phyloP scores from a whole-genome alignment of 2,113 vertebrate species.

The Lucifuga dentata region DNA sequence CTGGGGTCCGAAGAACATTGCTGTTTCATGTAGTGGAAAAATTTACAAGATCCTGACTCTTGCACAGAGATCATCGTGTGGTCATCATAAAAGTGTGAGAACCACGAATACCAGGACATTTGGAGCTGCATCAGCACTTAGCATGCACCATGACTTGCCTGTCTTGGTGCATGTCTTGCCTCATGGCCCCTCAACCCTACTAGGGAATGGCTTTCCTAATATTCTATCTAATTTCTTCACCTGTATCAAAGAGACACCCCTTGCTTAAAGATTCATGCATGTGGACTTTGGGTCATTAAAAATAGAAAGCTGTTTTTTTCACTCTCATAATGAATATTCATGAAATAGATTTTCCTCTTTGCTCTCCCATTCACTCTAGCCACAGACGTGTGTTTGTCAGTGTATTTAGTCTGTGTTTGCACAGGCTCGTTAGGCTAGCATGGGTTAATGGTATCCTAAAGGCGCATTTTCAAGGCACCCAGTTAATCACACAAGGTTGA shows the following conservation, averaged over 20 bases:
- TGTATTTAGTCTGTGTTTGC: conserved; percentile 68
- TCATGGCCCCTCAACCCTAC: conserved; percentile 44
- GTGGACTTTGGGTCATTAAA: conserved; percentile 84
- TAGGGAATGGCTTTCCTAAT: conserved; percentile 31
- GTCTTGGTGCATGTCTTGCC: too few relatives aligned
- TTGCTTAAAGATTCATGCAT: conserved; percentile 82
- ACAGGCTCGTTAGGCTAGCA: conserved; percentile 64
- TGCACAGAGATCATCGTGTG: too few relatives aligned
- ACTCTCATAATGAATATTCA: conserved; percentile 81
- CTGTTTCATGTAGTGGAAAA: too few relatives aligned
- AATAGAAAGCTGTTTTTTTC: conserved; percentile 77
- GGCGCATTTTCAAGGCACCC: conserved; percentile 60
- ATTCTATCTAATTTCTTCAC: conserved; percentile 27
- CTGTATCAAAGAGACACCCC: conserved; percentile 69
- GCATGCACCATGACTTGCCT: too few relatives aligned
- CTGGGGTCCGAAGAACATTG: too few relatives aligned
- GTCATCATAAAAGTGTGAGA: too few relatives aligned
- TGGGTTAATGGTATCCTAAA: conserved; percentile 79
- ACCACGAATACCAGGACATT: too few relatives aligned
- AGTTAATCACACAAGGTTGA: conserved; percentile 74
- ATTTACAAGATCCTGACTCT: too few relatives aligned
- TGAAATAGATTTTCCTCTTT: conserved; percentile 78
- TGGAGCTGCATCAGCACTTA: too few relatives aligned
- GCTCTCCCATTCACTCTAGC: conserved; percentile 44
- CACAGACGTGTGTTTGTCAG: conserved; percentile 65